Conservation (phyloP, 2,797 vertebrate genomes). For the Girardinus metallicus region DNA sequence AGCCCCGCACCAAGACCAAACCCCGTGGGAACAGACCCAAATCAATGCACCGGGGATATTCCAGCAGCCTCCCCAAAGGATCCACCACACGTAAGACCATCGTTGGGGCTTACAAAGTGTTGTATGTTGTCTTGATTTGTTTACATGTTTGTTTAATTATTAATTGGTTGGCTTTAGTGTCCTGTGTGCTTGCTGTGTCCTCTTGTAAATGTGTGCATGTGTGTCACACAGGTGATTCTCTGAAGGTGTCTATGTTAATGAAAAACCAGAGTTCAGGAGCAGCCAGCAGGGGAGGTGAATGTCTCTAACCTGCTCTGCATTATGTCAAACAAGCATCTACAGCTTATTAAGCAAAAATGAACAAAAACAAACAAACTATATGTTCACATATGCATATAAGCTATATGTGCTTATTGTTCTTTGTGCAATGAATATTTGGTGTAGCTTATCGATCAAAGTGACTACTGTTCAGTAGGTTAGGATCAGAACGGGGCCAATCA, state of each 20-base stretch:
- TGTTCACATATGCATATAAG: neutral
- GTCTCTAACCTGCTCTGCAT: constrained; percentile 70
- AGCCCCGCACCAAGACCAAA: constrained; percentile 85
- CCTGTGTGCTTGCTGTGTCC: neutral
- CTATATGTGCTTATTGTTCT: neutral
- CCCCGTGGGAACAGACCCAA: constrained; percentile 86
- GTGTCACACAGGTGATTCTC: constrained; percentile 71
- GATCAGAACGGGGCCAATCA: neutral
- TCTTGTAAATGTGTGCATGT: constrained; percentile 50
- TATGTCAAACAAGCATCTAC: constrained; percentile 31
- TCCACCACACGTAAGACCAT: constrained; percentile 85
- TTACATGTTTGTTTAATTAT: neutral
- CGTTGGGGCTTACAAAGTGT: neutral
- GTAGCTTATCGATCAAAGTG: neutral
- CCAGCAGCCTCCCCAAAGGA: constrained; percentile 78
- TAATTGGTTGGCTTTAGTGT: neutral
- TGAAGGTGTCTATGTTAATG: constrained; percentile 72
- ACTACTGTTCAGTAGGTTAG: neutral
- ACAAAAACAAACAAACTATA: neutral
- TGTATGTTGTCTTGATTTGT: constrained; percentile 4
- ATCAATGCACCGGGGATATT: constrained; percentile 89
- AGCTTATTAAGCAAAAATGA: neutral
- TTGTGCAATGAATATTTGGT: neutral
- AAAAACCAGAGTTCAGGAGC: constrained; percentile 70
- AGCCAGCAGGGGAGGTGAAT: constrained; percentile 73